Base-by-base conservation (phyloP, 2,113 vertebrate genomes). In the Gnathonemus echidnorhynchus region DNA sequence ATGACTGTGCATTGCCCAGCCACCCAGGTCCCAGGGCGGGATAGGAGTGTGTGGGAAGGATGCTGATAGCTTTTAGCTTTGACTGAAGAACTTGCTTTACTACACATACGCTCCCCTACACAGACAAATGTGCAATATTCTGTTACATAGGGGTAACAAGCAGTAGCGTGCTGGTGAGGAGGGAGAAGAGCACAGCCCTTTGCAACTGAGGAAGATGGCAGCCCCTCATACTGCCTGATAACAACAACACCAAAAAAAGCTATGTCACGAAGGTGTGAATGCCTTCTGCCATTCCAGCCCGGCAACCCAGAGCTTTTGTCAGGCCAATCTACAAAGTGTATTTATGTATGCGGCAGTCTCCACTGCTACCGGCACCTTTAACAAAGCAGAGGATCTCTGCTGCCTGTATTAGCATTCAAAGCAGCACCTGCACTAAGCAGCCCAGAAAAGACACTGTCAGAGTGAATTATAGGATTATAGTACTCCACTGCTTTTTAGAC, bases 321-420 rank as follows among this genome's bases (percentile, higher is more conserved):
- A 48, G 27, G 89, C 90, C 93, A 94, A 92, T 88, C 94, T 94
- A 95, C 93, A 94, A 94, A 95, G 93, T 88, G 93, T 49, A 89
- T 89, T 88, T 89, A 84, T 86, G 58, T 66, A 89, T 91, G 90
- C 95, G 95, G 92, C 92, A 93, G 93, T 93, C 92, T 93, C 92
- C 24, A 19, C 10, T 93, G 90, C 91, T 93, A 89, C 90, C 92
- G 93, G 91, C 92, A 88, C 95, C 95, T 96, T 95, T 94, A 94
- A 94, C 91, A 93, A 94, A 92, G 92, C 92, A 95, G 95, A 95
- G 95, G 95, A 95, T 53, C 90, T 15, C 88, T 50, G 87, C 49
- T 58, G 87, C 42, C 92, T 90, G 90, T 90, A 90, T 90, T 90
- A 90, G 74, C 87, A 90, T 90, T 90, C 90, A 56, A n/a, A 77